Conservation (phyloP, 2,113 vertebrate genomes). For the Chloebia gouldiae region DNA sequence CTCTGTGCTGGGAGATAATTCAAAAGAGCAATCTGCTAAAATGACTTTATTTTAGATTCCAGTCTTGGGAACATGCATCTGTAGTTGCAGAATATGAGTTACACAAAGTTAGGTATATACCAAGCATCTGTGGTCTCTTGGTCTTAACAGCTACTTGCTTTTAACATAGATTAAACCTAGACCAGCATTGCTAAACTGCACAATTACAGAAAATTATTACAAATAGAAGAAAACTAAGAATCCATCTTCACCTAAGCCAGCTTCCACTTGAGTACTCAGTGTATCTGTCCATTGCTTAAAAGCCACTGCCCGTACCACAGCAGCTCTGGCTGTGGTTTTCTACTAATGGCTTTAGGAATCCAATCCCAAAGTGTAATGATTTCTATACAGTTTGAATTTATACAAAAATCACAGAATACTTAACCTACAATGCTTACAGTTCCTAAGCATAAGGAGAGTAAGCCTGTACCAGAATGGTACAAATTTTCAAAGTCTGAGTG, state of each 20-base stretch:
- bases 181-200: neutral
- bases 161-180: neutral
- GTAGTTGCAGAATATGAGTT: neutral
- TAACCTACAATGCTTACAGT: neutral
- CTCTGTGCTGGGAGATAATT: neutral
- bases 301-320: neutral
- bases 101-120: neutral
- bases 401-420: neutral
- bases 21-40: neutral
- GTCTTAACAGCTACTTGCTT: neutral
- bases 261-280: neutral
- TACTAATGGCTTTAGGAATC: neutral
- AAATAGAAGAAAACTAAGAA: neutral
- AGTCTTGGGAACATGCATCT: neutral
- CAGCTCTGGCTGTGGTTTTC: neutral
- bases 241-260: neutral
- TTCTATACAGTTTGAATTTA: neutral
- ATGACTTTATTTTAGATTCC: neutral
- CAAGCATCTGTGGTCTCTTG: neutral
- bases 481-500: neutral
- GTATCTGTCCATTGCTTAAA: neutral
- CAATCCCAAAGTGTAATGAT: neutral
- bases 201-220: neutral
- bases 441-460: neutral
- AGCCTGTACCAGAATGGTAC: neutral